Percentiles rank a stretch among this genome's conserved stretches.
These are phyloP conservation scores for Cosmia trapezina DNA, from an alignment of 2,888 invertebrate genomes.

Conservation along the genomic window DNA sequence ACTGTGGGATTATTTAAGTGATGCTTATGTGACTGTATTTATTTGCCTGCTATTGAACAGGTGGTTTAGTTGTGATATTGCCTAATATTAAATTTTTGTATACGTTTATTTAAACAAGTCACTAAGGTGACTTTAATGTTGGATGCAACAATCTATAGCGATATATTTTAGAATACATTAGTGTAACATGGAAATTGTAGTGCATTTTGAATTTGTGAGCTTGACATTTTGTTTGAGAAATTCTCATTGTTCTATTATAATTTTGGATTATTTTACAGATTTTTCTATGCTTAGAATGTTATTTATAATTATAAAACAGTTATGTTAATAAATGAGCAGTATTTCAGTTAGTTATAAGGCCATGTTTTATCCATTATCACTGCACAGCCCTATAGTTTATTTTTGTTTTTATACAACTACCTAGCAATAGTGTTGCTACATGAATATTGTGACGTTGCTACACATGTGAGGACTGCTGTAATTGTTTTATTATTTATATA, in stretches of 20 bases:
- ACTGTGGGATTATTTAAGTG: constrained; percentile 58
- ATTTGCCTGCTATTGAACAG: constrained; percentile 80
- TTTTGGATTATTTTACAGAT: constrained; percentile 66
- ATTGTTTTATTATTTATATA: constrained; percentile 88
- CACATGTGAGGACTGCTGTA: constrained; percentile 82
- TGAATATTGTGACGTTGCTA: constrained; percentile 76
- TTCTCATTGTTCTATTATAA: constrained; percentile 75
- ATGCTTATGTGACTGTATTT: constrained; percentile 76
- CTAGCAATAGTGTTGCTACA: constrained; percentile 73
- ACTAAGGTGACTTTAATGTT: constrained; percentile 86
- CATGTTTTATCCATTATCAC: constrained; percentile 68
- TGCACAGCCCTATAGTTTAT: constrained; percentile 65
- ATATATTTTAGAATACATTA: constrained; percentile 77
- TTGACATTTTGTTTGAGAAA: constrained; percentile 64
- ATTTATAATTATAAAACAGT: constrained; percentile 81
- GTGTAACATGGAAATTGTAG: constrained; percentile 74
- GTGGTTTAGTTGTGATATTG: constrained; percentile 90
- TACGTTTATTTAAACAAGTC: constrained; percentile 88
- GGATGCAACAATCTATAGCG: constrained; percentile 80
- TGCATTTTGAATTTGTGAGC: constrained; percentile 73
- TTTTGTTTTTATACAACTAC: constrained; percentile 69
- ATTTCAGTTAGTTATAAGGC: constrained; percentile 83
- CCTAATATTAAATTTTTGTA: constrained; percentile 88
- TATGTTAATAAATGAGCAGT: constrained; percentile 84
- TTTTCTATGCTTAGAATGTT: constrained; percentile 75